Base-by-base conservation (phyloP, 2,888 invertebrate species). In the Apodemia duryi region DNA sequence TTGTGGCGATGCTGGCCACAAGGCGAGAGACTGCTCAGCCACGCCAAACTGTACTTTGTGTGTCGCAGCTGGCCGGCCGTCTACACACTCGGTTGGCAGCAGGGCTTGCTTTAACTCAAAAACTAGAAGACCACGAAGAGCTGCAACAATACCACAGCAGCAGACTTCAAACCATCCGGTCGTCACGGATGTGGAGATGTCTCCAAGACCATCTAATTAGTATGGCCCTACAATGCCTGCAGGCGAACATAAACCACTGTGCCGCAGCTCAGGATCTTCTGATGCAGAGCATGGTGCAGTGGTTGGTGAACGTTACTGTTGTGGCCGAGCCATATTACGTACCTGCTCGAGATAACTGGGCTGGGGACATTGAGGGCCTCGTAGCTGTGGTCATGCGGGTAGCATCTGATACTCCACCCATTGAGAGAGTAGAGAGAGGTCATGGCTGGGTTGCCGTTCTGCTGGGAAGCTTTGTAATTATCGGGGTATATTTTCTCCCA, bases 161-260 rank as follows among this genome's bases (percentile, higher is more conserved):
- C 38, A 38, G 43, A 11, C 11, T 3, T 3, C 3, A 10, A 10
- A 43, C 2, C 43, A 43, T 43, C 43, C 43, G 2, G 2, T 43
- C 1, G 2, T 2, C 4, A 2, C 11, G 43, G 43, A 43, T 43
- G 43, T 43, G 2, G 43, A 43, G 43, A 43, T 43, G 43, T 2
- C 2, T 10, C 43, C 43, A 11, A 43, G 11, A 43, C 11, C 43
- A 2, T 11, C 3, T 11, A 43, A 43, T 43, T 11, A 43, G 6
- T 43, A 43, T 43, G 43, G 43, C 43, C 4, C 2, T 43, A 43
- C 43, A 11, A 3, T 43, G 11, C 4, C 11, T 61, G 13, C 61
- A 61, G 61, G 35, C 61, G 32, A 61, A 61, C 38, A 35, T 61
- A 13, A 61, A 61, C 61, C 61, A 61, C 61, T 61, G 35, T 61